These are phyloP conservation scores for Mus pahari DNA, from an alignment of 2,113 vertebrate species.

Conservation along the genomic window DNA sequence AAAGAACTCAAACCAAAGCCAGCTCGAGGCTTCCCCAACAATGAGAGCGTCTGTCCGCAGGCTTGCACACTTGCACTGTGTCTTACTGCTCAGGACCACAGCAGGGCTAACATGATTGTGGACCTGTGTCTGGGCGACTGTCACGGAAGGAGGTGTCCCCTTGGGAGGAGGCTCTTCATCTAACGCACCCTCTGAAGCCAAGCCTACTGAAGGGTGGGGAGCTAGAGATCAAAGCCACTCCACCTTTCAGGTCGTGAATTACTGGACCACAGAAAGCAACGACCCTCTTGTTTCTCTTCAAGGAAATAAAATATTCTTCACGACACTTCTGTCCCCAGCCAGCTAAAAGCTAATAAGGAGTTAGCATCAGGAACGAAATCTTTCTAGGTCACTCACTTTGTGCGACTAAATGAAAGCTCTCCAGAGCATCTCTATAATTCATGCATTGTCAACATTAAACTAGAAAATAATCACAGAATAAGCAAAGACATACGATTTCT, in stretches of 20 bases:
- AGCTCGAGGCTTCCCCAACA: background rate
- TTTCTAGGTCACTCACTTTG: background rate
- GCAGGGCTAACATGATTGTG: background rate
- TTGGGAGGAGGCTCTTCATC: background rate
- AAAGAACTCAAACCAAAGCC: background rate
- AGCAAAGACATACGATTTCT: constrained; percentile 41
- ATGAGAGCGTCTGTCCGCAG: background rate
- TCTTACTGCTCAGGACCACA: background rate
- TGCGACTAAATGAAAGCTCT: constrained; percentile 19
- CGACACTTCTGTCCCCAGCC: constrained; percentile 12
- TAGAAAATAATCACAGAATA: constrained; percentile 18
- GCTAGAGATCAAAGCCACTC: background rate
- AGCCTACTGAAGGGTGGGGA: background rate
- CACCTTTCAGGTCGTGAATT: background rate
- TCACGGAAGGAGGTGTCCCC: background rate
- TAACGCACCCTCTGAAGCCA: background rate
- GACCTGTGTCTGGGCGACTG: background rate
- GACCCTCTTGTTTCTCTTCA: background rate
- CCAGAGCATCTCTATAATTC: constrained; percentile 22
- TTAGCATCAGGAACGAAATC: background rate
- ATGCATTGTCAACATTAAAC: background rate
- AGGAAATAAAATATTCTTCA: background rate
- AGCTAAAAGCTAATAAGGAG: constrained; percentile 20
- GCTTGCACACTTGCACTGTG: background rate
- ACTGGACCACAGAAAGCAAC: background rate